These are phyloP conservation scores for Alsophila aescularia DNA, from an alignment of 2,888 invertebrate genomes.

Conservation along the genomic window DNA sequence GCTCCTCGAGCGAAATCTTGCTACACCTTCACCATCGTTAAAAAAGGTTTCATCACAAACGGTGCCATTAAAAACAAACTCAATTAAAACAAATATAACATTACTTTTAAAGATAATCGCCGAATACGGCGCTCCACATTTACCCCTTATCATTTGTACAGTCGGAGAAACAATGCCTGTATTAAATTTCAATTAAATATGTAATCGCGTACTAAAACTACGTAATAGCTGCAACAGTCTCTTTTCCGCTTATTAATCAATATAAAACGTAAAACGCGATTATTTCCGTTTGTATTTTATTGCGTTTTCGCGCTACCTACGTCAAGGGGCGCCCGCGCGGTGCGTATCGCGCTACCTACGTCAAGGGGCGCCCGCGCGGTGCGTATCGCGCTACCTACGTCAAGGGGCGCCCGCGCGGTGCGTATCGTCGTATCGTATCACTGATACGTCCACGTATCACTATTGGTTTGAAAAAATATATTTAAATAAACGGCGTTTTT, in stretches of 20 bases:
- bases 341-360: slow-evolving; percentile 1
- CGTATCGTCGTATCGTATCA: too few relatives aligned
- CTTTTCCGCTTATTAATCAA: slow-evolving; percentile 17
- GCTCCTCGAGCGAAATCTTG: background rate
- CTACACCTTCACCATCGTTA: background rate
- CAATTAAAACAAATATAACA: slow-evolving; percentile 46
- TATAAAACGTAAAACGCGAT: slow-evolving; percentile 22
- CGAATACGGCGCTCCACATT: slow-evolving; percentile 55
- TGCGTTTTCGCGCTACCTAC: slow-evolving; percentile 26
- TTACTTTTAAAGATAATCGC: slow-evolving; percentile 48
- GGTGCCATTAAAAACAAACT: slow-evolving; percentile 33
- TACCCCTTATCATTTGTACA: slow-evolving; percentile 41
- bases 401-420: background rate
- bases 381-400: slow-evolving; percentile 2
- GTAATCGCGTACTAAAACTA: slow-evolving; percentile 21
- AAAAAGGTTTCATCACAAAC: background rate
- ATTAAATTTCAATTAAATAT: slow-evolving; percentile 4
- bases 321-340: slow-evolving; percentile 2
- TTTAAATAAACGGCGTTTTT: too few relatives aligned
- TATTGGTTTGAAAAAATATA: too few relatives aligned
- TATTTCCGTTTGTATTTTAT: slow-evolving; percentile 23
- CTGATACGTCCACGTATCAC: too few relatives aligned
- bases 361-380: background rate
- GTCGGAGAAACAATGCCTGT: slow-evolving; percentile 51
- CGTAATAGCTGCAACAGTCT: slow-evolving; percentile 25